Evolutionary conservation across 2,113 vertebrate species (phyloP).

Genomic region (Aythya baeri): DNA sequence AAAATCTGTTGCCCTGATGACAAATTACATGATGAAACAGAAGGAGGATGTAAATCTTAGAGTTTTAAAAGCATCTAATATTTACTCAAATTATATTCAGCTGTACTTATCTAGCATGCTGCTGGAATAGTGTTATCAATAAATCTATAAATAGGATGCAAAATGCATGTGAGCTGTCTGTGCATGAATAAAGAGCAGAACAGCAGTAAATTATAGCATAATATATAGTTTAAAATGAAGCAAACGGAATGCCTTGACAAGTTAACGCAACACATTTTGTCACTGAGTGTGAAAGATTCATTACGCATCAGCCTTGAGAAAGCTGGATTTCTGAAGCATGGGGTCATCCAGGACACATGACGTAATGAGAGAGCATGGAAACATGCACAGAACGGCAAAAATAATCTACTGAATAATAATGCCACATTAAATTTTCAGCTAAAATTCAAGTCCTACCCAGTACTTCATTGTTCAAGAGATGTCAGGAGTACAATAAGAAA

Average conservation of each 20-base stretch:
- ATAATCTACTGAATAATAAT: background rate
- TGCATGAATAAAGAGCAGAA: background rate
- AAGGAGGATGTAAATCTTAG: slow-evolving; percentile 10
- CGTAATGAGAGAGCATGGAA: background rate
- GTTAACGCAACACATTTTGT: slow-evolving; percentile 5
- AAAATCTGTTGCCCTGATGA: background rate
- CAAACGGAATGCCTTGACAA: slow-evolving; percentile 19
- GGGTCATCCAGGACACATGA: slow-evolving; percentile 23
- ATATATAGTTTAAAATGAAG: slow-evolving; percentile 44
- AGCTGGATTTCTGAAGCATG: background rate
- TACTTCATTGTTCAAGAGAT: background rate
- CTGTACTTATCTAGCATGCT: background rate
- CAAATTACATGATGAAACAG: background rate
- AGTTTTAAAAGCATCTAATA: slow-evolving; percentile 50
- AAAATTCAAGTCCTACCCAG: background rate
- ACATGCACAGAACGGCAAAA: background rate
- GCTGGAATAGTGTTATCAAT: background rate
- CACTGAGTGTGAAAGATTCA: slow-evolving; percentile 18
- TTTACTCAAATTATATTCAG: slow-evolving; percentile 26
- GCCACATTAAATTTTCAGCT: background rate
- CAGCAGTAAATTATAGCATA: background rate
- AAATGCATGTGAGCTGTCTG: slow-evolving; percentile 13
- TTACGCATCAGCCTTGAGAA: slow-evolving; percentile 2
- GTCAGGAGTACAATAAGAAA: background rate
- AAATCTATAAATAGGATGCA: slow-evolving; percentile 32